Conservation (phyloP, 2,113 vertebrate species). For the Ariopsis seemanni region DNA sequence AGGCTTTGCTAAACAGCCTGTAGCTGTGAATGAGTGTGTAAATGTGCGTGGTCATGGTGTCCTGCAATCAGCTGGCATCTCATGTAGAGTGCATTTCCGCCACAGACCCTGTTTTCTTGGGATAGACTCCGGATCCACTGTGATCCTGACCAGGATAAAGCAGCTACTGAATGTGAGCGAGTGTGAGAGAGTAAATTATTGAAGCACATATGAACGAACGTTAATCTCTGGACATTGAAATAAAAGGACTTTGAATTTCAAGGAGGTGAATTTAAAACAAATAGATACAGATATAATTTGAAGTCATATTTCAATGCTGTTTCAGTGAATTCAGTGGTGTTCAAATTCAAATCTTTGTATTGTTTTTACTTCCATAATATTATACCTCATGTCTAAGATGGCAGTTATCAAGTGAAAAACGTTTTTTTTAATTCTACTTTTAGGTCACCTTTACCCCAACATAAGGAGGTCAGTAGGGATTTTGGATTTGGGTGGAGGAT, state of each 20-base stretch:
- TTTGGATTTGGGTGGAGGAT: slow-evolving; percentile 93
- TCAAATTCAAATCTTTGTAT: not conserved
- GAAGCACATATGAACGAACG: not conserved
- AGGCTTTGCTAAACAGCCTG: not conserved
- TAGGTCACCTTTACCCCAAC: slow-evolving; percentile 82
- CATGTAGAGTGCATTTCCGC: not conserved
- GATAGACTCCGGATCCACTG: not conserved
- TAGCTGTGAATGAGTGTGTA: not conserved
- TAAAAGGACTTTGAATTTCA: not conserved
- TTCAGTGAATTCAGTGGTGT: not conserved
- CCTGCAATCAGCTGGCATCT: not conserved
- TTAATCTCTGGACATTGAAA: not conserved
- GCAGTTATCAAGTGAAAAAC: not conserved
- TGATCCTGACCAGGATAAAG: not conserved
- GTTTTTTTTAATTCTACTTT: slow-evolving; percentile 48
- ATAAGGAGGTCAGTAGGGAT: slow-evolving; percentile 81
- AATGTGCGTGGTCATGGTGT: not conserved
- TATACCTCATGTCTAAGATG: not conserved
- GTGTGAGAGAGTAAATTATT: not conserved
- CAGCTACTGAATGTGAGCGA: not conserved
- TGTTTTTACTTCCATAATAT: not conserved
- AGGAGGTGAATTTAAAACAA: not conserved
- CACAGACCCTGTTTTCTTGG: not conserved
- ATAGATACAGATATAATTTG: not conserved
- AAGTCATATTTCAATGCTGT: not conserved